Evolutionary conservation across 2,113 vertebrate species (phyloP).

Genomic region (Suncus etruscus): DNA sequence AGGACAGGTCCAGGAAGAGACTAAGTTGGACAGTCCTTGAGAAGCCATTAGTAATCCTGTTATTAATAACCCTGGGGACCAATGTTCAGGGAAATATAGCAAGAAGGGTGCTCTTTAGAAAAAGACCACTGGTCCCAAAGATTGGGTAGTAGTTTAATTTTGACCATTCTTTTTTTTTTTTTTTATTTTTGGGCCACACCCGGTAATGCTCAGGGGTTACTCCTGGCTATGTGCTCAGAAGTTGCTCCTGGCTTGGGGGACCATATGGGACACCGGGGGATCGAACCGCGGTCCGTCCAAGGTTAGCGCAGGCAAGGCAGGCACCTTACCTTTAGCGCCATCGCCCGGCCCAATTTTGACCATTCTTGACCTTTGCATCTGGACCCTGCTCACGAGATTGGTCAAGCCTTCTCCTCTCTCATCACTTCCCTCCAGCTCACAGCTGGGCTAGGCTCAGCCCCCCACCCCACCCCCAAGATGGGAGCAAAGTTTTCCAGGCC

Average conservation of each 20-base stretch:
- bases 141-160: neutral
- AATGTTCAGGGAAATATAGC: neutral
- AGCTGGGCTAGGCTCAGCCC: neutral
- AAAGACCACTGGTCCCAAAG: neutral
- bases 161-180: slow-evolving; percentile 5
- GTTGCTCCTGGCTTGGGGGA: too few species aligned
- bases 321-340: too few species aligned
- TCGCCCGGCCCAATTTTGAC: too few species aligned
- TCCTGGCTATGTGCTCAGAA: too few species aligned
- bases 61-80: neutral
- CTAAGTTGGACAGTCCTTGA: neutral
- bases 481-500: neutral
- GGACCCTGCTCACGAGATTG: neutral
- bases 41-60: neutral
- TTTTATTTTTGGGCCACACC: too few species aligned
- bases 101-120: neutral
- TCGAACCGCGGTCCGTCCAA: too few species aligned
- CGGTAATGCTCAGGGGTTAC: too few species aligned
- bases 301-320: too few species aligned
- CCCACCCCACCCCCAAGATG: neutral
- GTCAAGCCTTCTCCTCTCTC: neutral
- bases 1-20: neutral
- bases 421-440: neutral
- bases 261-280: too few species aligned
- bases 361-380: neutral